A percentile compares a stretch with the other conserved stretches of the same genome.
phyloP scores from a whole-genome alignment of 2,797 vertebrate species.

The Crenuchus spilurus region DNA sequence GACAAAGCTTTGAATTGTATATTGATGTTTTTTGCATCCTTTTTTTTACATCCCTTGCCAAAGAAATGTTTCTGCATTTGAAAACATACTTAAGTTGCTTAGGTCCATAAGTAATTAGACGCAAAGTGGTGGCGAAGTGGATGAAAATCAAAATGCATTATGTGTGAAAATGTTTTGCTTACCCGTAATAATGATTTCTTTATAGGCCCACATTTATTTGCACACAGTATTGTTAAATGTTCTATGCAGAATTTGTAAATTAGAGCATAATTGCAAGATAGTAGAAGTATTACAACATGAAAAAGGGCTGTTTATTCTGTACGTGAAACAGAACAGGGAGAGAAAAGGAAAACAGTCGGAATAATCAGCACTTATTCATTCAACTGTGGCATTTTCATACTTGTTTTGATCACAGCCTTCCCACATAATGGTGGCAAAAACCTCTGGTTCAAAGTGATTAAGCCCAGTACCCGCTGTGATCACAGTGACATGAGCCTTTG shows the following conservation, averaged over 20 bases:
- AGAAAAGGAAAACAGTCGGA: not conserved
- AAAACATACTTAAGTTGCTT: not conserved
- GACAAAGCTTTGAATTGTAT: slow-evolving; percentile 32
- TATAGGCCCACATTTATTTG: not conserved
- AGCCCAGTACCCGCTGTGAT: not conserved
- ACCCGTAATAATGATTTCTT: not conserved
- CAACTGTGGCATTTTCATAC: not conserved
- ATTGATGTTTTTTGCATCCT: slow-evolving; percentile 8
- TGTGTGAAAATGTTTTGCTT: not conserved
- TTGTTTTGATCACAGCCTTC: not conserved
- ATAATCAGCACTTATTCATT: not conserved
- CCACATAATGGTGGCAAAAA: not conserved
- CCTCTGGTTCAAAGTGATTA: not conserved
- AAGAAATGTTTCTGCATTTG: slow-evolving; percentile 18
- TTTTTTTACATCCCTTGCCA: slow-evolving; percentile 8
- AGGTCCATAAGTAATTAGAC: not conserved
- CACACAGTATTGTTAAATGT: not conserved
- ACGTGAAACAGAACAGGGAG: not conserved
- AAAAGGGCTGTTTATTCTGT: not conserved
- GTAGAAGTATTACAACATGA: too few species aligned
- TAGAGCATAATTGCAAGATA: too few species aligned
- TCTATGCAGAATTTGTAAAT: too few species aligned
- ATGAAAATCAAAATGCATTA: not conserved
- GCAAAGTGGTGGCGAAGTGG: not conserved
- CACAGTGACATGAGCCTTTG: not conserved